Evolutionary conservation across 1,140 invertebrate genomes (phyloP).

Genomic region (Anastrepha obliqua): DNA sequence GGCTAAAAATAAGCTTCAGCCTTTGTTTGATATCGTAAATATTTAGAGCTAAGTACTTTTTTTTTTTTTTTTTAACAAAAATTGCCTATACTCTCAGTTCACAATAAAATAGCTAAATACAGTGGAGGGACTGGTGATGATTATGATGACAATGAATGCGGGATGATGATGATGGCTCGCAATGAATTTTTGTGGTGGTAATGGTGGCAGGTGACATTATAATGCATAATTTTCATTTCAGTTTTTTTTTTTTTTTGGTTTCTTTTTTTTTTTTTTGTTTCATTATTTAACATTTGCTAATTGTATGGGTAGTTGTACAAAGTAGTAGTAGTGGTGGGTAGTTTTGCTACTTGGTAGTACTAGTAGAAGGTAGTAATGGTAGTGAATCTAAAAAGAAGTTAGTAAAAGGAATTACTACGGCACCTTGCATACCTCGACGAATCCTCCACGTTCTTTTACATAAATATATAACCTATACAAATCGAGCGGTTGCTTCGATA

Average conservation of each 20-base stretch:
- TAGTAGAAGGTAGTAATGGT: conserved; percentile 60
- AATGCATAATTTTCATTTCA: not conserved
- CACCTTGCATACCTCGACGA: conserved; percentile 94
- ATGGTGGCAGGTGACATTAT: not conserved
- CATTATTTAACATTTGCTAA: conserved; percentile 12
- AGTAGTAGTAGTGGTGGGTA: conserved; percentile 55
- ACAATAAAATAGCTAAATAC: not conserved
- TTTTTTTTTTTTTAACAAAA: conserved; percentile 11
- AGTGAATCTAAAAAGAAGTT: conserved; percentile 75
- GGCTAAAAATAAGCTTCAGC: not conserved
- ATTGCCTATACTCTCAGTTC: not conserved
- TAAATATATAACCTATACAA: conserved; percentile 95
- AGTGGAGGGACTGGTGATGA: not conserved
- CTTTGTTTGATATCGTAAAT: not conserved
- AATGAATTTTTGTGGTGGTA: not conserved
- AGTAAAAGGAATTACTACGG: conserved; percentile 77
- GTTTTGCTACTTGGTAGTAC: conserved; percentile 67
- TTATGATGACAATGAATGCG: conserved; percentile 19
- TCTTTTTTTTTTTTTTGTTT: conserved; percentile 39
- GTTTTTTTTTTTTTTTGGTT: conserved; percentile 30
- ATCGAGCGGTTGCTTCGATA: conserved; percentile 98
- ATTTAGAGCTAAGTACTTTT: not conserved
- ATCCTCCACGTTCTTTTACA: conserved; percentile 96
- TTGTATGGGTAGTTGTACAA: conserved; percentile 32
- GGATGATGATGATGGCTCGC: not conserved